Evolutionary conservation across 2,888 invertebrate species (phyloP).

Genomic region (Parnassius smintheus): DNA sequence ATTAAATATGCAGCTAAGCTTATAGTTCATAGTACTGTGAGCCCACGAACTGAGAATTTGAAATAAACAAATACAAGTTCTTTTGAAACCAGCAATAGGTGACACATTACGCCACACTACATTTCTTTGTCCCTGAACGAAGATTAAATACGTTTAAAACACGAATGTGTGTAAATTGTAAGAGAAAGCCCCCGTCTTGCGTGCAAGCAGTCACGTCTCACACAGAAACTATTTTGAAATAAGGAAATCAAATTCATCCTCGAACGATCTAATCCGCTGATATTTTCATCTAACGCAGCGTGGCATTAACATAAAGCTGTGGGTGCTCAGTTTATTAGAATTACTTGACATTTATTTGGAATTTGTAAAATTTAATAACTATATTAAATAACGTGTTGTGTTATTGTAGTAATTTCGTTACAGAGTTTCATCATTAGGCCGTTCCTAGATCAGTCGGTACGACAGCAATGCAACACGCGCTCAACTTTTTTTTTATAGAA

Average conservation of each 20-base stretch:
- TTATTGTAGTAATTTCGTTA: not conserved
- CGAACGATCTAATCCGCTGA: conserved; percentile 11
- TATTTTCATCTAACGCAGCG: conserved; percentile 6
- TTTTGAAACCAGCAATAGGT: conserved; percentile 2
- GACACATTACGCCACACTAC: conserved; percentile 7
- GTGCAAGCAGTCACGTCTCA: conserved; percentile 33
- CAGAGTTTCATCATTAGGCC: too few relatives aligned
- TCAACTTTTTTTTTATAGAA: too few relatives aligned
- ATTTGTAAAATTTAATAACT: not conserved
- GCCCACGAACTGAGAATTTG: not conserved
- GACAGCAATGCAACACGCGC: too few relatives aligned
- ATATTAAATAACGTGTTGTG: not conserved
- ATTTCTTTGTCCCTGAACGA: conserved; percentile 29
- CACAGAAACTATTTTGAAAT: conserved; percentile 33
- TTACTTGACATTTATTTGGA: not conserved
- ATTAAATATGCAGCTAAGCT: not conserved
- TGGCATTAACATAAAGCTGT: conserved; percentile 1
- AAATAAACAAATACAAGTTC: not conserved
- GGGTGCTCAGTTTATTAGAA: not conserved
- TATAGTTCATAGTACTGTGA: not conserved
- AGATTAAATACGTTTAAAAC: conserved; percentile 34
- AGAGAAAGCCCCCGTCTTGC: conserved; percentile 41
- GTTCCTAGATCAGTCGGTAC: too few relatives aligned
- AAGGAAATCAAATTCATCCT: conserved; percentile 25
- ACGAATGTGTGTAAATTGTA: conserved; percentile 37